Evolutionary conservation across 2,888 invertebrate genomes (phyloP), one percentile per base, ranked within the genome.

Genomic region (Zygothrica quintamaculata): DNA sequence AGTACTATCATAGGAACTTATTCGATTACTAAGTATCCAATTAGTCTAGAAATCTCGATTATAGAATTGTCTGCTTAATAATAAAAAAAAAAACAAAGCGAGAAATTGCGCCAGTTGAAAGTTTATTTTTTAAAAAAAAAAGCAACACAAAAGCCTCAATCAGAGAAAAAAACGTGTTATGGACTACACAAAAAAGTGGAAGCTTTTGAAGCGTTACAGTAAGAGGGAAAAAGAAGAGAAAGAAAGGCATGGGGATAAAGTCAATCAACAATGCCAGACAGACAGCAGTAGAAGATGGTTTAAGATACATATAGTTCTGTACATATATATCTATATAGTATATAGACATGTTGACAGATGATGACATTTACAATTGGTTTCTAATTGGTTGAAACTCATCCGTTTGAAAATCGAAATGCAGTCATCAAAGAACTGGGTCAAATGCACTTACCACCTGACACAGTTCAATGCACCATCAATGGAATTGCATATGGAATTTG

Each of bases 321-420:
- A 29, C 29, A n/a, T 7, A n/a, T 2, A 8, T 7, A 29, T 22
- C 7, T 9, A 9, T 7, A 7, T 9, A 3, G 29, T 9, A 9
- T 9, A 29, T n/a, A 9, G 3, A 3, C 5, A 29, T 7, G 7
- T 47, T 40, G 70, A 42, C 46, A 60, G 67, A 65, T 61, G 71
- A 77, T 70, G 84, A 71, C 75, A 66, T 64, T 66, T 80, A 67
- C 78, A 82, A 87, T 87, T 84, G 81, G 69, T 57, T 75, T 67
- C 60, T 69, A 77, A 84, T 82, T 75, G 81, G 61, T 53, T 59
- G 51, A 37, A 39, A 61, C 43, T 44, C 5, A 22, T 2, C 44
- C 50, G 64, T 52, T 66, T 50, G 42, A 8, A 51, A 40, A 43
- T 61, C 48, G 39, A 84, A 74, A 52, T 46, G 75, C 55, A 65